Conservation (phyloP, 2,113 vertebrate genomes). For the Eonycteris spelaea region DNA sequence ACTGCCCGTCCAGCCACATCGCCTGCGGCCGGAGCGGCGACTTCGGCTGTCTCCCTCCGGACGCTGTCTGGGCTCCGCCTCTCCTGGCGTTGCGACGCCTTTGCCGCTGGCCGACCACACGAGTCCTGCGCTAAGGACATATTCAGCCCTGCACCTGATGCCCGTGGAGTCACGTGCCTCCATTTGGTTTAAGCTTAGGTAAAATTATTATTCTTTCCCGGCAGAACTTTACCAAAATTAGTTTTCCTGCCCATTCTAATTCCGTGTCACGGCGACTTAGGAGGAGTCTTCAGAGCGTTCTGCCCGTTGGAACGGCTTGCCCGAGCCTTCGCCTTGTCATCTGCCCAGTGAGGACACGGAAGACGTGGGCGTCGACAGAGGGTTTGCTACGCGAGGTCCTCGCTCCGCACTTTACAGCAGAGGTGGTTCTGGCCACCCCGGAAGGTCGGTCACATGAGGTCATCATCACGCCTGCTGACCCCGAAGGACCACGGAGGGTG, state of each 20-base stretch:
- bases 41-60: not conserved
- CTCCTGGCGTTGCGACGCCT: not conserved
- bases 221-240: not conserved
- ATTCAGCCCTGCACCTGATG: not conserved
- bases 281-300: not conserved
- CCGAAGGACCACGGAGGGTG: not conserved
- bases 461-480: not conserved
- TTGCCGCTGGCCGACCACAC: not conserved
- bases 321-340: not conserved
- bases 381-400: not conserved
- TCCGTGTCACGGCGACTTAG: too few relatives aligned
- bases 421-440: not conserved
- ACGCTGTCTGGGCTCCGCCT: not conserved
- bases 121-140: not conserved
- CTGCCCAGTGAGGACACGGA: not conserved
- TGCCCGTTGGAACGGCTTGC: not conserved
- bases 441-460: not conserved
- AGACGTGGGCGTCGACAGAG: not conserved
- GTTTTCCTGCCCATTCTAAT: too few relatives aligned
- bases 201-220: not conserved
- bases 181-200: not conserved
- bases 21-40: not conserved
- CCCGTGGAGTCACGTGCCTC: not conserved
- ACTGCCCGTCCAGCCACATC: too few relatives aligned
- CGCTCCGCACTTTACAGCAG: constrained; percentile 1